Base-by-base conservation (phyloP, 2,888 invertebrate genomes). In the Altica lythri region DNA sequence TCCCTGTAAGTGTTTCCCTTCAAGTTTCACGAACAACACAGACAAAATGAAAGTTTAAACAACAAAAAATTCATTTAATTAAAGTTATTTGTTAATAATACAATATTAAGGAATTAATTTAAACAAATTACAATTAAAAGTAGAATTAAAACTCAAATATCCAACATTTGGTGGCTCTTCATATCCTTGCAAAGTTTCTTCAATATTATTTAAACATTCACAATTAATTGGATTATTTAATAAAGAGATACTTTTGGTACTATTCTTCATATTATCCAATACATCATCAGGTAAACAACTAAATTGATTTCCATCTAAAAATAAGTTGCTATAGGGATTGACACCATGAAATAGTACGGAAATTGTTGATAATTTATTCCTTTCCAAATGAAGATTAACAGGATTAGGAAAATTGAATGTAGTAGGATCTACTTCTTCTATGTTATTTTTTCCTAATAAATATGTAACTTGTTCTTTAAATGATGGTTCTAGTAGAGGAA, bases 211-310 rank as follows among this genome's bases (percentile, higher is more conserved):
- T 9, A 68, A 5, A 51, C 71, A 71, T 9, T 59, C 53, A 47
- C 71, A 71, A 9, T 45, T 40, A 2, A 71, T 29, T 1, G 70
- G 70, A 56, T 70, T 70, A 4, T 60, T 51, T 16, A 46, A 25
- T 1, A 66, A 22, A 38, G 64, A 55, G 38, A 69, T 19, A 9
- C 53, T 53, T n/a, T 63, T 63, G 0, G 55, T 43, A 1, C 53
- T 59, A 8, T 14, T 53, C 14, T 51, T 55, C 19, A 69, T 44
- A 9, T 43, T 42, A 2, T 63, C 57, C 5, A 68, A 30, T n/a
- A 67, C 61, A 35, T 67, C 67, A 43, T 66, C 63, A 2, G 65
- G 43, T 5, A 70, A 45, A 45, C 68, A 68, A 5, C 22, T 53
- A 8, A 70, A 55, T 35, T 40, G 12, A 43, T 67, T 71, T 8